phyloP scores from a whole-genome alignment of 2,113 vertebrate genomes.

The Leucosticte australis region DNA sequence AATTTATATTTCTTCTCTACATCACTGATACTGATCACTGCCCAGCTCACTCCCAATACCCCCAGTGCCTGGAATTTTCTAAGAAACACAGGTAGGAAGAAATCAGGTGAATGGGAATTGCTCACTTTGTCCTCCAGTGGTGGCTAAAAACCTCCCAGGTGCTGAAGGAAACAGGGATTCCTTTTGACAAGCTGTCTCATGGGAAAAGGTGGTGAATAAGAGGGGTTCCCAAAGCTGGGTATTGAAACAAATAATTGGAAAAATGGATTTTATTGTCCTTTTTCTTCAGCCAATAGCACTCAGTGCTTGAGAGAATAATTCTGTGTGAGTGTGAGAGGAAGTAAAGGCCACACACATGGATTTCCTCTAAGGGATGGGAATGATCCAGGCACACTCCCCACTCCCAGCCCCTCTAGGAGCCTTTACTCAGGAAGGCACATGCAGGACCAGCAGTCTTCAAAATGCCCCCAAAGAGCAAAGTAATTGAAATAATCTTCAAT shows the following conservation, averaged over 20 bases:
- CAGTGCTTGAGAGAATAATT: neutral
- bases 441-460: neutral
- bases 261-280: neutral
- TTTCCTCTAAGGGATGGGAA: neutral
- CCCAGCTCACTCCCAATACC: too few species aligned
- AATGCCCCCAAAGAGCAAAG: neutral
- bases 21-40: neutral
- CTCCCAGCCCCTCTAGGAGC: neutral
- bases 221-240: accelerated
- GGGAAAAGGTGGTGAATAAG: neutral
- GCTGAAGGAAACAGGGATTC: accelerated
- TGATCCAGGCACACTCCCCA: neutral
- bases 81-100: neutral
- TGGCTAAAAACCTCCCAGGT: neutral
- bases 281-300: neutral
- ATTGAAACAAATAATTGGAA: neutral
- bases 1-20: neutral
- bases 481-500: neutral
- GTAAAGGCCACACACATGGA: neutral
- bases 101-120: neutral
- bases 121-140: neutral
- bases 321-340: neutral
- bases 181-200: neutral
- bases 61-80: neutral
- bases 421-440: neutral